phyloP scores from a whole-genome alignment of 2,113 vertebrate genomes.

The Gulo gulo region DNA sequence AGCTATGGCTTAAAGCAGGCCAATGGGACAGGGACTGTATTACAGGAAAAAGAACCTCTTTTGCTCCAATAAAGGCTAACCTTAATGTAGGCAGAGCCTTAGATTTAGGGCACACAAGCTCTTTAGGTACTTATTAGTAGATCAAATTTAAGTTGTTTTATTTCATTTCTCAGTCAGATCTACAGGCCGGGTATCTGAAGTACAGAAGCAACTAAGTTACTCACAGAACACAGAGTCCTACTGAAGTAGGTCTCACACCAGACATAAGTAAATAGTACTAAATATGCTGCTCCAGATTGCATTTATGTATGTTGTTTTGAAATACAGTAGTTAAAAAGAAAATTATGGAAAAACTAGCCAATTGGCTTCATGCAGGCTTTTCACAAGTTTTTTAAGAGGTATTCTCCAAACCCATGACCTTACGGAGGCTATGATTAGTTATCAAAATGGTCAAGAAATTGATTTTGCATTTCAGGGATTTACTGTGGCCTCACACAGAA shows the following conservation, averaged over 20 bases:
- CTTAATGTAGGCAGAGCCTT: neutral
- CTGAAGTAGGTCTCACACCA: neutral
- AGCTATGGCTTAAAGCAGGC: neutral
- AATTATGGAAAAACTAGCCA: neutral
- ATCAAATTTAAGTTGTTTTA: neutral
- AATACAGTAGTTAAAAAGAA: neutral
- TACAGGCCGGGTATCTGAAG: neutral
- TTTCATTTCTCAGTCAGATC: neutral
- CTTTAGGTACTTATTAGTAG: neutral
- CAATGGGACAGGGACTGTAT: neutral
- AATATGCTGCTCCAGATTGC: neutral
- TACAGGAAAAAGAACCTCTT: neutral
- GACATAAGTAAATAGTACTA: neutral
- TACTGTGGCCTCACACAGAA: neutral
- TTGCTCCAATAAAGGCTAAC: neutral
- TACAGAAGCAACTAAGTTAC: neutral
- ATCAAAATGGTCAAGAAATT: neutral
- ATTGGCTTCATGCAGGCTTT: neutral
- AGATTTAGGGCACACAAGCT: neutral
- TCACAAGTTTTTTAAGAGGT: neutral
- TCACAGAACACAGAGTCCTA: neutral
- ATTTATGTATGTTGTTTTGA: neutral
- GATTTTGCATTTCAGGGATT: neutral
- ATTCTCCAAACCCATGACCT: neutral
- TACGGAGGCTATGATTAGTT: neutral